Base-by-base conservation (phyloP, 2,113 vertebrate genomes). In the Anolis sagrei region DNA sequence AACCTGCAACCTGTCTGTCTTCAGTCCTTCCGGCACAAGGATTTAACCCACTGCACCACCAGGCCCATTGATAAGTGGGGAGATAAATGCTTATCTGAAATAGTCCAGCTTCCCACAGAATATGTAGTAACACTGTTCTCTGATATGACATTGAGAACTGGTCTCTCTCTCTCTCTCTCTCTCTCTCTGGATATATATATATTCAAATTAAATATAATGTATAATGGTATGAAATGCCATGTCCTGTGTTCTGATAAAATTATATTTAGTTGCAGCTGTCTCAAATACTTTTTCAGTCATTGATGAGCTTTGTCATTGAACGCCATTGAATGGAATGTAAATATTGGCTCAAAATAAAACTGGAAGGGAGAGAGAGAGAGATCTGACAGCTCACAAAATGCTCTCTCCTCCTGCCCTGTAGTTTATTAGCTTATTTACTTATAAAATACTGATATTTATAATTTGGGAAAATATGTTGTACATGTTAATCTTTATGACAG, bases 271-370 rank as follows among this genome's bases (percentile, higher is more conserved):
- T 66, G 79, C 3, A n/a, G 36, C 49, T 64, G 4, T 10, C 64
- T 81, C 23, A n/a, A 18, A 58, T 23, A 66, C 49, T 66, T 64
- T 18, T 0, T 5, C 70, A 5, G 0, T 48, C 76, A 0, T 0
- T 21, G 48, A 23, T 49, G 54, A 80, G 69, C 39, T 51, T 69
- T n/a, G 1, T 82, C 82, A 0, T 70, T 19, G 61, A 19, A 14
- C 54, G n/a, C 8, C 32, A 36, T 29, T 39, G 76, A 34, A 39
- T 21, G 0, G 54, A 73, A 61, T 73, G 51, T 70, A 88, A 29
- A 74, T 74, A 89, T 34, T 84, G 78, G 48, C 74, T 4, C 82
- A 49, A 78, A 54, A n/a, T 1, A 11, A 10, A 68, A 36, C 27
- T 18, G 48, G 32, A 62, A 44, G 39, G 58, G 39, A 34, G 74